Percentiles rank a stretch among this genome's conserved stretches.
These are phyloP conservation scores for Nemotelus pantherinus DNA, from an alignment of 2,888 invertebrate species.

Conservation along the genomic window DNA sequence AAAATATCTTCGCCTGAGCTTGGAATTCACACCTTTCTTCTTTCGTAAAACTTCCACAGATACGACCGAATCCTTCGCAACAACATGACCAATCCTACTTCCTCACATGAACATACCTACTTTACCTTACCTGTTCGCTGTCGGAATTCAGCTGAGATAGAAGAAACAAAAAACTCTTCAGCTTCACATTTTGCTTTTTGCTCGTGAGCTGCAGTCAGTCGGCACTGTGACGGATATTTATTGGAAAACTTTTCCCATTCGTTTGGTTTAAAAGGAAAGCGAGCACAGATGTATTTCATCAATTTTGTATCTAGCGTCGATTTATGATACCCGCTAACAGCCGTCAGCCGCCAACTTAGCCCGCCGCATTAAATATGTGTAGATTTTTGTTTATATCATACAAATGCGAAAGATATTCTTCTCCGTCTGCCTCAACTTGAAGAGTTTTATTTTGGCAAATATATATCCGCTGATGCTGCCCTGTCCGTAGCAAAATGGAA, in stretches of 20 bases:
- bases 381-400: constrained; percentile 1
- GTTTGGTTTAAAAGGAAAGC: constrained; percentile 48
- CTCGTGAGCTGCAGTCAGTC: background rate
- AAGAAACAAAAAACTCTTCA: constrained; percentile 2
- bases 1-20: constrained; percentile 10
- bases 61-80: constrained; percentile 3
- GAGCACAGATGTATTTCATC: constrained; percentile 51
- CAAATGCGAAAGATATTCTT: background rate
- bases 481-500: background rate
- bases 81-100: constrained; percentile 28
- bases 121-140: background rate
- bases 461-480: constrained; percentile 28
- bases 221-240: constrained; percentile 47
- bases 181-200: background rate
- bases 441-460: constrained; percentile 5
- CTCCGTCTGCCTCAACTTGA: background rate
- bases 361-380: constrained; percentile 8
- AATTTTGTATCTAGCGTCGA: constrained; percentile 50
- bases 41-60: background rate
- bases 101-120: background rate
- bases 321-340: constrained; percentile 45
- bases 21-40: background rate
- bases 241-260: constrained; percentile 50
- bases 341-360: background rate
- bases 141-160: background rate